Base-by-base conservation (phyloP, 2,888 invertebrate genomes). In the Arge pagana region DNA sequence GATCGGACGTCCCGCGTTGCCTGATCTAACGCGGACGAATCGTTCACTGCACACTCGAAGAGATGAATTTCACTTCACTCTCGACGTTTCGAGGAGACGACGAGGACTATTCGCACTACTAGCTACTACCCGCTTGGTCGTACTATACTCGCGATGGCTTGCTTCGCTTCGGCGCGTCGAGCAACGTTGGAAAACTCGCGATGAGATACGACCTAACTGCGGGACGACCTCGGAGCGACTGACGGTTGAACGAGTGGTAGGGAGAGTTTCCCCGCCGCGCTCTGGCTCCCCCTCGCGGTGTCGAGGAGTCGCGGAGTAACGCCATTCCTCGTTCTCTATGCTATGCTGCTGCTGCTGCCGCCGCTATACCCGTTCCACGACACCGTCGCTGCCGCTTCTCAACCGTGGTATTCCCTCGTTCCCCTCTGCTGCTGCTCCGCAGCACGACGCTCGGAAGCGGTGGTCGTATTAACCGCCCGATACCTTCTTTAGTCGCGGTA, bases 401-500 rank as follows among this genome's bases (percentile, higher is more conserved):
- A 33, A 45, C 45, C 45, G 45, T 33, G 45, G 45, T 45, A 23
- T 45, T 45, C 45, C 45, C 45, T 45, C 45, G 33, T 45, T 45
- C 45, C 45, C 45, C 45, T 35, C 45, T 24, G 35, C 33, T 35
- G 33, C 45, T 45, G n/a, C n/a, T n/a, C n/a, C n/a, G n/a, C n/a
- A n/a, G n/a, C n/a, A n/a, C n/a, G n/a, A n/a, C 35, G 45, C 45
- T 45, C 45, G 45, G 45, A 45, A 45, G 45, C 45, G 45, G 45
- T 45, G 58, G 65, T 66, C 71, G 72, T 68, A 74, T 74, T 74
- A 74, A 72, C 73, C 70, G 71, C 67, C 70, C 72, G 74, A 73
- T 74, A 72, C 72, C 72, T 74, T 72, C 75, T 74, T 75, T 71
- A 73, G 48, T 45, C 48, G 28, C 37, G 52, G 52, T 52, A 52